phyloP scores from a whole-genome alignment of 2,113 vertebrate genomes.

The Colius striatus region DNA sequence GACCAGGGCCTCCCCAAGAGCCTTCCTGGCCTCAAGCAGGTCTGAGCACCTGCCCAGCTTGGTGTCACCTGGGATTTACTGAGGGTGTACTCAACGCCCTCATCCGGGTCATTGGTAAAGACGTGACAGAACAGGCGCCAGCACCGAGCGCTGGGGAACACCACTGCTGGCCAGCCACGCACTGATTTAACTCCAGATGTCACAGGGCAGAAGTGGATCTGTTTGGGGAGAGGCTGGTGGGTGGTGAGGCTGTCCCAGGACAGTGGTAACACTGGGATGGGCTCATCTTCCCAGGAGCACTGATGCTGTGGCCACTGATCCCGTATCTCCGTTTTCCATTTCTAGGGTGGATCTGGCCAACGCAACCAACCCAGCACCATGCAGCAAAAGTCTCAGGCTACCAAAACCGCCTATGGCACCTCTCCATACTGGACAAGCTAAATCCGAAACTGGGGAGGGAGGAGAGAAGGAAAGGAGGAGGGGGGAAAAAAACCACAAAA shows the following conservation, averaged over 20 bases:
- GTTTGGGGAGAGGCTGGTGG: accelerated
- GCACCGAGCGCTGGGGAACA: too few species aligned
- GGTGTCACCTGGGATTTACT: too few species aligned
- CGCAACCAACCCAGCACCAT: slow-evolving; percentile 81
- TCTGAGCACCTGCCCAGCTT: too few species aligned
- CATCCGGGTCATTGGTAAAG: too few species aligned
- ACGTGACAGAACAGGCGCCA: too few species aligned
- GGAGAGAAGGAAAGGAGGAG: not conserved
- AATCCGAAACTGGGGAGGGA: not conserved
- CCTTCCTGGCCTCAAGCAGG: too few species aligned
- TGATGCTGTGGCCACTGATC: not conserved
- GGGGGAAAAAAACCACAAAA: not conserved
- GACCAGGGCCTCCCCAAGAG: too few species aligned
- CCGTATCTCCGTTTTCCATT: not conserved
- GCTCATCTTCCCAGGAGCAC: not conserved
- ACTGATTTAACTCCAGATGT: too few species aligned
- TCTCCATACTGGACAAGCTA: slow-evolving; percentile 86
- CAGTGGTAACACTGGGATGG: accelerated
- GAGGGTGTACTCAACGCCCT: too few species aligned
- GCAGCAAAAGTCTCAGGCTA: slow-evolving; percentile 85
- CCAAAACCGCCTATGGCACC: slow-evolving; percentile 79
- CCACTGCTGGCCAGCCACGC: too few species aligned
- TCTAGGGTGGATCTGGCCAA: slow-evolving; percentile 78
- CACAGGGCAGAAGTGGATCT: not conserved
- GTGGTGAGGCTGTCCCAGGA: not conserved